Conservation (phyloP, 1,140 invertebrate species). For the Drosophila quadrilineata region DNA sequence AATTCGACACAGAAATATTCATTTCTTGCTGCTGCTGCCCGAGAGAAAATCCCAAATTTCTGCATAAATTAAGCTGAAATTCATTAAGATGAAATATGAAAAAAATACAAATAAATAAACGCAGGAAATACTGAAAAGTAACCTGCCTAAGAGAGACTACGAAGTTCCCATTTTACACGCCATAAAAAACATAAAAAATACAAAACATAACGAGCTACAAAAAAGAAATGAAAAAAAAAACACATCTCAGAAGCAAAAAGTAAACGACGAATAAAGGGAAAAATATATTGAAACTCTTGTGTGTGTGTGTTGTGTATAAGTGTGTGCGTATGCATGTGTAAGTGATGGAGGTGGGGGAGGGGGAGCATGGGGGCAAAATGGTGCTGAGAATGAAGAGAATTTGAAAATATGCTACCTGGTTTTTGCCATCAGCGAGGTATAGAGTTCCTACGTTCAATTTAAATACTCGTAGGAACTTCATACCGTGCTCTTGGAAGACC, state of each 20-base stretch:
- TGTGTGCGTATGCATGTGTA: slow-evolving; percentile 20
- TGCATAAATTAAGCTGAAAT: slow-evolving; percentile 6
- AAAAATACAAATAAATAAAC: background rate
- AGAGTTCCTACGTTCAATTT: slow-evolving; percentile 81
- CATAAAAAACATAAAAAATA: too few species aligned
- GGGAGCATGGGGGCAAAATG: too few species aligned
- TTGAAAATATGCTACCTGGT: slow-evolving; percentile 71
- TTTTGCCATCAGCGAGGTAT: slow-evolving; percentile 82
- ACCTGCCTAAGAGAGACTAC: background rate
- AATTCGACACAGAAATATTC: slow-evolving; percentile 1
- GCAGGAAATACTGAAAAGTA: slow-evolving; percentile 24
- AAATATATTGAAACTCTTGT: slow-evolving; percentile 43
- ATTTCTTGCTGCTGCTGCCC: too few species aligned
- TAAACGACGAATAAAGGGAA: slow-evolving; percentile 21
- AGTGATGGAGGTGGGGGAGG: slow-evolving; percentile 21
- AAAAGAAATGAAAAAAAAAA: background rate
- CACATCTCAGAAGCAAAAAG: slow-evolving; percentile 17
- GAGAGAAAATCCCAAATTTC: slow-evolving; percentile 11
- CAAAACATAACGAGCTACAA: too few species aligned
- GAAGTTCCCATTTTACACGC: too few species aligned
- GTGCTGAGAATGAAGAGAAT: slow-evolving; percentile 32
- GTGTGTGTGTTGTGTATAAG: slow-evolving; percentile 45
- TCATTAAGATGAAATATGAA: slow-evolving; percentile 1
- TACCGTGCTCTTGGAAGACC: slow-evolving; percentile 82
- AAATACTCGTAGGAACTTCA: slow-evolving; percentile 81